Percentiles rank a stretch among this genome's conserved stretches.
These are phyloP conservation scores for Platycheirus rosarum DNA, from an alignment of 2,888 invertebrate genomes.

Conservation along the genomic window DNA sequence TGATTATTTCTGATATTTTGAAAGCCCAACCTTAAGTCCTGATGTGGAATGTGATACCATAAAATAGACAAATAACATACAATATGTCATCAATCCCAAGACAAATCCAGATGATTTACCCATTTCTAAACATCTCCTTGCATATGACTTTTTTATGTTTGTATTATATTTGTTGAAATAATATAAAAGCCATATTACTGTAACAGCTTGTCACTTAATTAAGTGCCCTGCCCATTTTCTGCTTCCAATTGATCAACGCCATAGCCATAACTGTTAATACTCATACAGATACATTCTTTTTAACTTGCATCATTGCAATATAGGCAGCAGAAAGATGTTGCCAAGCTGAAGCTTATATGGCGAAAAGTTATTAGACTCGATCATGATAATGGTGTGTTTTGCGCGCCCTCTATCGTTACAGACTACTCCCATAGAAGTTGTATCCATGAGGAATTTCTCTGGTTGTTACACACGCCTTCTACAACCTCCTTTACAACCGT, in stretches of 20 bases:
- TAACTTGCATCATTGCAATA: slow-evolving; percentile 48
- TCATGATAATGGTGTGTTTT: slow-evolving; percentile 29
- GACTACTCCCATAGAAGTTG: not conserved
- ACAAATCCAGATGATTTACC: slow-evolving; percentile 22
- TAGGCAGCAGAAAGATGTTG: slow-evolving; percentile 12
- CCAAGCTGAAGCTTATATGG: slow-evolving; percentile 29
- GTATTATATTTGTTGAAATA: no score
- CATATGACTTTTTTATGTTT: no score
- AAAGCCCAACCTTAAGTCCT: no score
- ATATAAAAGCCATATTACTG: slow-evolving; percentile 43
- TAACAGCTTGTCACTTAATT: slow-evolving; percentile 69
- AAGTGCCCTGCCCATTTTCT: slow-evolving; percentile 72
- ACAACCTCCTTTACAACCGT: slow-evolving; percentile 8
- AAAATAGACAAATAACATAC: slow-evolving; percentile 2
- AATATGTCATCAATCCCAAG: slow-evolving; percentile 40
- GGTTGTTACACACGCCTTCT: slow-evolving; percentile 25
- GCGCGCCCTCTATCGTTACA: slow-evolving; percentile 20
- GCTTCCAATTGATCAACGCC: slow-evolving; percentile 70
- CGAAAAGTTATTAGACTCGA: slow-evolving; percentile 49
- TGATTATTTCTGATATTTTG: no score
- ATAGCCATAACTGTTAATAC: slow-evolving; percentile 54
- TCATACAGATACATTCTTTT: slow-evolving; percentile 22
- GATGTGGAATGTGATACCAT: not conserved
- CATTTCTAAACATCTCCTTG: slow-evolving; percentile 1
- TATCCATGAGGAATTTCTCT: slow-evolving; percentile 55